Conservation (phyloP, 1,140 invertebrate species). For the Parapsyche elsis region DNA sequence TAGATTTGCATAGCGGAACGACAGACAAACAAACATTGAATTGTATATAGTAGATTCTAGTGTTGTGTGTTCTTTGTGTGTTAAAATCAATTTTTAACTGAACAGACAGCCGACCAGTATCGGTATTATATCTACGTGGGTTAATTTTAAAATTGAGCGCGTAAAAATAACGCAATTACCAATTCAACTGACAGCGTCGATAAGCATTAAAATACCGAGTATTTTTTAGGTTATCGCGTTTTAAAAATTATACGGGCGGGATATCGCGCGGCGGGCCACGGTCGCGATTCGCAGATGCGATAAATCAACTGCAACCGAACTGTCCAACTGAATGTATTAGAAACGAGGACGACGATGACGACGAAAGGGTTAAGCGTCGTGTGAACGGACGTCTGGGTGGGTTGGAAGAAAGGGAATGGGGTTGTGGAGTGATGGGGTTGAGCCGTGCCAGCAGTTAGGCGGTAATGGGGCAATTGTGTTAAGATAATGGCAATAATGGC, state of each 20-base stretch:
- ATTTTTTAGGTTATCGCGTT: constrained; percentile 16
- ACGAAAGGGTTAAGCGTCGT: not conserved
- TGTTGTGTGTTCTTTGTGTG: too few species aligned
- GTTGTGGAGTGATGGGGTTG: not conserved
- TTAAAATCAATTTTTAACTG: too few species aligned
- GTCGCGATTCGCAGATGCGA: constrained; percentile 13
- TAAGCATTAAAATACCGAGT: not conserved
- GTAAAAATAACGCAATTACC: too few species aligned
- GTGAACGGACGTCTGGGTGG: too few species aligned
- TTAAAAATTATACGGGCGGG: not conserved
- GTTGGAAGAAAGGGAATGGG: too few species aligned
- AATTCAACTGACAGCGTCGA: not conserved
- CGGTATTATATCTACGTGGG: not conserved
- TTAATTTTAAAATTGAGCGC: too few species aligned
- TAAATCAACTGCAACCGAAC: not conserved
- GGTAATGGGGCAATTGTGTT: constrained; percentile 22
- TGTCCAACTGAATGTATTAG: not conserved
- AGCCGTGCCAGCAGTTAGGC: not conserved
- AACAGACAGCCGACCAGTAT: too few species aligned
- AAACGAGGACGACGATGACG: not conserved
- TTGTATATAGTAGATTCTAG: too few species aligned
- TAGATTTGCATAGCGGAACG: too few species aligned
- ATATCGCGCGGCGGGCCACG: not conserved
- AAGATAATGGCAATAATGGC: constrained; percentile 22
- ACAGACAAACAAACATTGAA: too few species aligned